Evolutionary conservation across 2,888 invertebrate genomes (phyloP), one percentile per base, ranked within the genome.

Genomic region (Parasteatoda lunata): DNA sequence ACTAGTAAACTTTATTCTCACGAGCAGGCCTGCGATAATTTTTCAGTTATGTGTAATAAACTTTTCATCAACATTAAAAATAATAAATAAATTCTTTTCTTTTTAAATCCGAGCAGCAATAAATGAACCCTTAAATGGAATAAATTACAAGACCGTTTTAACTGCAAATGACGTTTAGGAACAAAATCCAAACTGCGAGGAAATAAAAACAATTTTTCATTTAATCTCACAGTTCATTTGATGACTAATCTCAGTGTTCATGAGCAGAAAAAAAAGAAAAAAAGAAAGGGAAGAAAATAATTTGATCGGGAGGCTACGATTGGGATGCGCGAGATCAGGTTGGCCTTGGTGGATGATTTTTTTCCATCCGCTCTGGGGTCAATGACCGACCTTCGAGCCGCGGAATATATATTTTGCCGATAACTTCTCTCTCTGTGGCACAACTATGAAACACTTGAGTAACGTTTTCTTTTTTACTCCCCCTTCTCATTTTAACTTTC

Each of bases 321-420:
- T 49, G 48, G 54, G 81, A 75, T 59, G 65, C 48, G 75, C 51
- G 49, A 48, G 64, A 64, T 11, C 48, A 15, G 54, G 59, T 69
- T 85, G 85, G 85, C 85, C 85, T 85, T 85, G 77, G 70, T 15
- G n/a, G n/a, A 13, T 9, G 11, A 13, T 59, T 59, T 59, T 59
- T 59, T 30, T 80, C 45, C 51, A 51, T 15, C 64, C 45, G 15
- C 59, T 30, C 6, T 5, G 69, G 80, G 80, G 73, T 79, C 85
- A 70, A 80, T 45, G 85, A 77, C 80, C 85, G 85, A 85, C 85
- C 85, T 85, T 85, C 81, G 75, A 66, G 72, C 51, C 65, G 66
- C 49, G 68, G 66, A 71, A 79, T 79, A 80, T 30, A 30, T 66
- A 72, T 65, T 66, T 64, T 8, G 66, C 13, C 52, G 81, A 81